Percentiles rank a stretch among this genome's conserved stretches.
phyloP scores from a whole-genome alignment of 2,113 vertebrate species.

The Ammodytes dubius region DNA sequence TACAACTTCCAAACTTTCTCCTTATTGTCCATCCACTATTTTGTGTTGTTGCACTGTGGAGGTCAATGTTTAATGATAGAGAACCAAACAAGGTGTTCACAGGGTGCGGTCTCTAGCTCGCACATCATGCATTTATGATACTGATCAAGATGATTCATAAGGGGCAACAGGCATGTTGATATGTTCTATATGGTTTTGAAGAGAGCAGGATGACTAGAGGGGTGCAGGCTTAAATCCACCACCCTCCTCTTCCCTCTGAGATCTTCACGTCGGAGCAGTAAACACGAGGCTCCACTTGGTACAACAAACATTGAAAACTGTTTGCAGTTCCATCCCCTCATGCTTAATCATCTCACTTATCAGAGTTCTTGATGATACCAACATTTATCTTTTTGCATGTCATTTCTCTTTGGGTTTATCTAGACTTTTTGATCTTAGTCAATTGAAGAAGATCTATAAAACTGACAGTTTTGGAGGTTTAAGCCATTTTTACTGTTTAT shows the following conservation, averaged over 20 bases:
- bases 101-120: slow-evolving; percentile 32
- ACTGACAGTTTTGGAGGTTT: not conserved
- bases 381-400: not conserved
- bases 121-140: not conserved
- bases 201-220: not conserved
- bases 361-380: not conserved
- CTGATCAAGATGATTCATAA: slow-evolving; percentile 19
- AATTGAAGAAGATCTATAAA: not conserved
- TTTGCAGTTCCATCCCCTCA: slow-evolving; percentile 10
- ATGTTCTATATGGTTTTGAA: slow-evolving; percentile 2
- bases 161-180: slow-evolving; percentile 31
- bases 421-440: not conserved
- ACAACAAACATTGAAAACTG: slow-evolving; percentile 25
- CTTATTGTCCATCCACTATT: not conserved
- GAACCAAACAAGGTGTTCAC: not conserved
- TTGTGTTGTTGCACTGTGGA: not conserved
- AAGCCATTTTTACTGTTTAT: not conserved
- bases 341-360: slow-evolving; percentile 11
- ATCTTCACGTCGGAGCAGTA: slow-evolving; percentile 9
- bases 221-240: not conserved
- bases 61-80: not conserved
- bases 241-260: not conserved
- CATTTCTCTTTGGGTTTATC: not conserved
- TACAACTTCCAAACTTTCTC: not conserved
- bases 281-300: slow-evolving; percentile 20